Percentiles rank a stretch among this genome's conserved stretches.
These are phyloP conservation scores for Bugulina stolonifera DNA, from an alignment of 2,888 invertebrate genomes.

Conservation along the genomic window DNA sequence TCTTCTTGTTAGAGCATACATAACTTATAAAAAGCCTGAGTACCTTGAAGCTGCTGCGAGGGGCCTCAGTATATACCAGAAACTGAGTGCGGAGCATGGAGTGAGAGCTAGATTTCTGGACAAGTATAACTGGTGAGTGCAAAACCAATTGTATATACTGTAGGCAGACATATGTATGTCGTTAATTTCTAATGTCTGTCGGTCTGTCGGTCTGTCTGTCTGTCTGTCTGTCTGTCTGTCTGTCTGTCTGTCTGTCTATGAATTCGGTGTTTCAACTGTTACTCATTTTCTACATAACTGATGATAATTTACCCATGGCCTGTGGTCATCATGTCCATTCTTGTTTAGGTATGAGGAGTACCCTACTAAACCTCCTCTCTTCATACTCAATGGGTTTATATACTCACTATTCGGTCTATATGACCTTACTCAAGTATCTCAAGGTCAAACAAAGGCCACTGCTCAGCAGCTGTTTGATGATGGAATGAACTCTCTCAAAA, in stretches of 20 bases:
- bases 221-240: too few species aligned
- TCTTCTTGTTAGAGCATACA: conserved; percentile 82
- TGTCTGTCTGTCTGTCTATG: too few species aligned
- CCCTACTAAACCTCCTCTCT: conserved; percentile 82
- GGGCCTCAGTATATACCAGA: conserved; percentile 69
- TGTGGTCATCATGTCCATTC: too few species aligned
- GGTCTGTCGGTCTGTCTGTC: too few species aligned
- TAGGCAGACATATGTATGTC: not conserved
- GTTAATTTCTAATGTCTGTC: not conserved
- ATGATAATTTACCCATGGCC: too few species aligned
- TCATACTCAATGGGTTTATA: conserved; percentile 96
- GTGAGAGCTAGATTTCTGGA: conserved; percentile 64
- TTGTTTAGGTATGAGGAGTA: conserved; percentile 99
- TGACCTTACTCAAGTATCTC: conserved; percentile 73
- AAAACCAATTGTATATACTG: not conserved
- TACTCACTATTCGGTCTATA: conserved; percentile 92
- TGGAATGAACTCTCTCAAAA: conserved; percentile 79
- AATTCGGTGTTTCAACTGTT: too few species aligned
- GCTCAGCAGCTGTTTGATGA: conserved; percentile 64
- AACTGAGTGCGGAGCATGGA: conserved; percentile 43
- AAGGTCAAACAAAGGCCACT: not conserved
- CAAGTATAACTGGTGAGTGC: conserved; percentile 57
- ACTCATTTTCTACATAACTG: too few species aligned
- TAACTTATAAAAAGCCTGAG: conserved; percentile 61
- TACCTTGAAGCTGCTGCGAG: conserved; percentile 77